phyloP scores from a whole-genome alignment of 2,797 vertebrate species.

The Labroides dimidiatus region DNA sequence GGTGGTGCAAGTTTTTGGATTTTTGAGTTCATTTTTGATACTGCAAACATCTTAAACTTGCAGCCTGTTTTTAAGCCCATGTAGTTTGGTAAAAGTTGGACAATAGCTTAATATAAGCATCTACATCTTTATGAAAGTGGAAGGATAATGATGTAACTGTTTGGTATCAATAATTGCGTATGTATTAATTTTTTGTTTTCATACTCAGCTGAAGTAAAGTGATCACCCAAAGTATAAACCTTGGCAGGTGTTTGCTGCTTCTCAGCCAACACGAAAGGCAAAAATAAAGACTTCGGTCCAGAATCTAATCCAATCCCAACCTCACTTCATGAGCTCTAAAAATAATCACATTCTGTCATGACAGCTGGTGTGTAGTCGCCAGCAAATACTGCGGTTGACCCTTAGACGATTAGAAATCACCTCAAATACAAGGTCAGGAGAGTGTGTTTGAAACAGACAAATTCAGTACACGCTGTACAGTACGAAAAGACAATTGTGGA shows the following conservation, averaged over 20 bases:
- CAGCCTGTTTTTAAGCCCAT: not conserved
- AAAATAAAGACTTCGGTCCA: conserved; percentile 49
- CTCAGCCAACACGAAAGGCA: conserved; percentile 58
- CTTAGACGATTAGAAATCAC: conserved; percentile 45
- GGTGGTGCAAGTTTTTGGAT: not conserved
- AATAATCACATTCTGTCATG: conserved; percentile 59
- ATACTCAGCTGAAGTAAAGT: conserved; percentile 38
- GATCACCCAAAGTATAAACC: conserved; percentile 44
- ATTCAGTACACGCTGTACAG: conserved; percentile 53
- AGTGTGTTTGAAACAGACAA: conserved; percentile 47
- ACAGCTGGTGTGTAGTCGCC: conserved; percentile 46
- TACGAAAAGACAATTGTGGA: conserved; percentile 63
- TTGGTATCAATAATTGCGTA: conserved; percentile 19
- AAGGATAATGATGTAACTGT: conserved; percentile 4
- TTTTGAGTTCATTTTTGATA: not conserved
- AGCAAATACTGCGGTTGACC: conserved; percentile 49
- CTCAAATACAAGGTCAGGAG: conserved; percentile 53
- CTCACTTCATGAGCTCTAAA: conserved; percentile 60
- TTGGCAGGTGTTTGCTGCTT: conserved; percentile 48
- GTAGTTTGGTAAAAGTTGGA: too few species aligned
- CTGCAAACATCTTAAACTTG: not conserved
- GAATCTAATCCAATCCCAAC: conserved; percentile 75
- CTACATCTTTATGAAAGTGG: conserved; percentile 22
- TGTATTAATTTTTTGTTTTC: conserved; percentile 50
- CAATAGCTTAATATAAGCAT: conserved; percentile 53